Percentiles rank a stretch among this genome's conserved stretches.
Conservation (phyloP, 2,113 vertebrate species). For the Mola mola region DNA sequence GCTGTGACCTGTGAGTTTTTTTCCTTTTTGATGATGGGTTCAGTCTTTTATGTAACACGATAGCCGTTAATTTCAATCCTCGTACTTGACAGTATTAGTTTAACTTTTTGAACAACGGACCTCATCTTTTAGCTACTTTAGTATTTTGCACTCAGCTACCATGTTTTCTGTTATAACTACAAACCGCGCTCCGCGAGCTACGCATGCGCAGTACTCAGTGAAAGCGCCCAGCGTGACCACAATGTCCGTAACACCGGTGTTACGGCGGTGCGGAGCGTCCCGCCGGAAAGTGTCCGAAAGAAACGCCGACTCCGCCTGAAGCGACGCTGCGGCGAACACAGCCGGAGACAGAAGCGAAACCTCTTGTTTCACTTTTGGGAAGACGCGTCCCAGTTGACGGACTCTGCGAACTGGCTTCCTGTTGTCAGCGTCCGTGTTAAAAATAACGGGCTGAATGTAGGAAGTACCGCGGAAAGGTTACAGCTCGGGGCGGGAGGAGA, state of each 20-base stretch:
- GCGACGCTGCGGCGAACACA: neutral
- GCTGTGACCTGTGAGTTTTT: no score
- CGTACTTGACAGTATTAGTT: no score
- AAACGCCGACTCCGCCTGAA: neutral
- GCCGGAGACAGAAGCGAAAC: conserved; percentile 25
- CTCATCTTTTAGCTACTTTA: no score
- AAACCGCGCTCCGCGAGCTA: neutral
- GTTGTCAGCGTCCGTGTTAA: conserved; percentile 22
- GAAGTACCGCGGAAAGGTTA: neutral
- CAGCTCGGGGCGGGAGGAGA: conserved; percentile 14
- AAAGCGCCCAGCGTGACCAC: conserved; percentile 14
- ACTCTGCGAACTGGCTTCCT: conserved; percentile 63
- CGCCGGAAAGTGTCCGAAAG: neutral
- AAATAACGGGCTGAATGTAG: neutral
- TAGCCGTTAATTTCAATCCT: no score
- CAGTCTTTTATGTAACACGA: no score
- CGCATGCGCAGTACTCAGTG: conserved; percentile 59
- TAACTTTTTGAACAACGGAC: no score
- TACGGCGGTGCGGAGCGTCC: fast-evolving
- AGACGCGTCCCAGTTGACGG: conserved; percentile 31
- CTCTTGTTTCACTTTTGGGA: conserved; percentile 17
- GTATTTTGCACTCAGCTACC: no score
- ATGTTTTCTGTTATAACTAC: conserved; percentile 29
- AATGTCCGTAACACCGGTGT: neutral
- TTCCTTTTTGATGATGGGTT: no score